Evolutionary conservation across 1,140 invertebrate species (phyloP), one percentile per base, ranked within the genome.

Genomic region (Scaptomyza pallida): DNA sequence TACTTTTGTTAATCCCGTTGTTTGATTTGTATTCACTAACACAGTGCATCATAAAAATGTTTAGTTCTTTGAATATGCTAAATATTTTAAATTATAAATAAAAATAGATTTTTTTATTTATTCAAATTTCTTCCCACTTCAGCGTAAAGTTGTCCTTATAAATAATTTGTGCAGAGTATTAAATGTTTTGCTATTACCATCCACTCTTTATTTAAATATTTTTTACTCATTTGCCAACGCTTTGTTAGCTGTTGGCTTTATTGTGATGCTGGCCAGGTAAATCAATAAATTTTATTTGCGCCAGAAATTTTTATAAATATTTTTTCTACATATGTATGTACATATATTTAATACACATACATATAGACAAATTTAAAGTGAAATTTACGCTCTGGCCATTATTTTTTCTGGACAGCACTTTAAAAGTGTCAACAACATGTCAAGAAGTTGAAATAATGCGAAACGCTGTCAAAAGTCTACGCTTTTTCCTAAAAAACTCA

Each of bases 391-490:
- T 10, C 13, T 35, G 17, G 15, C n/a, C 19, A 50, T 52, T 51
- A 26, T 62, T 69, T 51, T 61, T 30, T 9, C 26, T 52, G 47
- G 13, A 50, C 33, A 10, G 33, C 13, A 37, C 33, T 61, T 44
- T 61, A 13, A 68, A 60, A 52, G 55, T 68, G 64, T 60, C 56
- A 68, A 51, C 56, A 60, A 48, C 64, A 68, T 12, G 17, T 15
- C 1, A 30, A 17, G 19, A 10, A 5, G 10, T 5, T 16, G 13
- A 19, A 59, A 43, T 19, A 67, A 51, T n/a, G 19, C 43, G 9
- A 30, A 30, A 30, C 26, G 26, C 26, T 30, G 26, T 2, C 26
- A 30, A 30, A 30, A 5, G 23, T 26, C 23, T 26, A 9, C 40
- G 16, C 5, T 26, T 26, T 26, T 26, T 26, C 23, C 23, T 26